Conservation (phyloP, 2,113 vertebrate species). For the Choloepus hoffmanni region DNA sequence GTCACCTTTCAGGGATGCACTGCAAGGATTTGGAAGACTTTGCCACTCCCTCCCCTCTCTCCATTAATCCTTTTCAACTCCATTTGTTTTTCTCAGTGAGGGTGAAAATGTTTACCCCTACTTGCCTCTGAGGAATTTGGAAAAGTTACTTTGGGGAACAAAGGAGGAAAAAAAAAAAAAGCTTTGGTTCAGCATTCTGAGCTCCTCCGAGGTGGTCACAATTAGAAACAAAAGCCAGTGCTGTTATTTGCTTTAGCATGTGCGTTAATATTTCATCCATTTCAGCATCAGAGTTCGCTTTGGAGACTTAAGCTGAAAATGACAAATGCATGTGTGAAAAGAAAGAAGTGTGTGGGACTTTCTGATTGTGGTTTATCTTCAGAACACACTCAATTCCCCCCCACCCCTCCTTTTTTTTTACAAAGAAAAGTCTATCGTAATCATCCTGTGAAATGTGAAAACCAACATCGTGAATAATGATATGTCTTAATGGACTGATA, state of each 20-base stretch:
- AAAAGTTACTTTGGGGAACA: not conserved
- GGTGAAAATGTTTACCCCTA: not conserved
- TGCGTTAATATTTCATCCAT: rapidly evolving
- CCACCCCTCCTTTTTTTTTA: too few relatives aligned
- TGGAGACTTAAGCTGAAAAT: not conserved
- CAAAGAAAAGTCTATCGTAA: not conserved
- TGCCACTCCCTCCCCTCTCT: rapidly evolving
- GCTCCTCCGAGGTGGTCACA: rapidly evolving
- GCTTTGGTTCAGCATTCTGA: not conserved
- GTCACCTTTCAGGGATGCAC: not conserved
- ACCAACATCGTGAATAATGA: not conserved
- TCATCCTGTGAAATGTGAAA: not conserved
- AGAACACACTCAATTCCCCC: not conserved
- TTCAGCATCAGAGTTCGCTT: not conserved
- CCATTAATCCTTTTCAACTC: not conserved
- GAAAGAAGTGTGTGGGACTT: not conserved
- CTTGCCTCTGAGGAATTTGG: constrained; percentile 35
- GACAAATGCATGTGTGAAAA: not conserved
- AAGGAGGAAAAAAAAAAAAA: not conserved
- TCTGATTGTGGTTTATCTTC: not conserved
- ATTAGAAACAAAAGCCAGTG: rapidly evolving
- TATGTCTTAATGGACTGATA: not conserved
- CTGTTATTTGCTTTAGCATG: rapidly evolving
- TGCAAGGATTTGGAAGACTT: not conserved
- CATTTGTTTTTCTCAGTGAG: not conserved